A percentile compares a stretch with the other conserved stretches of the same genome.
These are phyloP conservation scores for Leptothorax acervorum DNA, from an alignment of 2,888 invertebrate genomes.

Conservation along the genomic window DNA sequence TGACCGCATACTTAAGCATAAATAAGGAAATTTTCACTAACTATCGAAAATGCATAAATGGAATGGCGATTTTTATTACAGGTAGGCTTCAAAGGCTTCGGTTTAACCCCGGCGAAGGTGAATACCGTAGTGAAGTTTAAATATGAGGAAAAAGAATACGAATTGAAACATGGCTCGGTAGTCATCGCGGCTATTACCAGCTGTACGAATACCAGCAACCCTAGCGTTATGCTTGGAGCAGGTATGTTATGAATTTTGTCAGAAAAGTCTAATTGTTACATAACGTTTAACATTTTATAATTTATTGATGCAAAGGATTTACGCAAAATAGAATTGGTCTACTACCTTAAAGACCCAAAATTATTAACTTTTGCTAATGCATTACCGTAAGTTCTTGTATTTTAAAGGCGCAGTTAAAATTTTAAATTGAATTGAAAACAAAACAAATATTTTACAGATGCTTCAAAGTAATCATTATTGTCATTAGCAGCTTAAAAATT, in stretches of 20 bases:
- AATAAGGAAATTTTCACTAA: not conserved
- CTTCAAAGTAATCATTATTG: not conserved
- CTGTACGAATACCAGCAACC: slow-evolving; percentile 99
- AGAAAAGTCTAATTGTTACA: not conserved
- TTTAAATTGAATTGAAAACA: not conserved
- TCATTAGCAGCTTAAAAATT: not conserved
- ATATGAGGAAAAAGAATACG: slow-evolving; percentile 93
- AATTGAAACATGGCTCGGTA: slow-evolving; percentile 95
- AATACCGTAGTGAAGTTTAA: slow-evolving; percentile 90
- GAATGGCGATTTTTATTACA: slow-evolving; percentile 82
- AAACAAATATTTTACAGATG: not conserved
- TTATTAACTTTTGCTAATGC: not conserved
- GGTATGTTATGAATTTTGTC: slow-evolving; percentile 86
- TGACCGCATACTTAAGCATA: not conserved
- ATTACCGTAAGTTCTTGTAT: not conserved
- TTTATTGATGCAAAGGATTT: slow-evolving; percentile 13
- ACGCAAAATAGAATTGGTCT: not conserved
- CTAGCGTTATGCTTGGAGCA: slow-evolving; percentile 99
- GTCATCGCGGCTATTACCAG: slow-evolving; percentile 99
- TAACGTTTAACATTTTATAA: slow-evolving; percentile 15
- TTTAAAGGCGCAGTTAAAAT: not conserved
- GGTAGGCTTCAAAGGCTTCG: slow-evolving; percentile 97
- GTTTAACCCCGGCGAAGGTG: slow-evolving; percentile 90
- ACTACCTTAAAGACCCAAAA: not conserved
- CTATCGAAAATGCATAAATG: not conserved